Base-by-base conservation (phyloP, 1,140 invertebrate species). In the Tetraneura akinire region DNA sequence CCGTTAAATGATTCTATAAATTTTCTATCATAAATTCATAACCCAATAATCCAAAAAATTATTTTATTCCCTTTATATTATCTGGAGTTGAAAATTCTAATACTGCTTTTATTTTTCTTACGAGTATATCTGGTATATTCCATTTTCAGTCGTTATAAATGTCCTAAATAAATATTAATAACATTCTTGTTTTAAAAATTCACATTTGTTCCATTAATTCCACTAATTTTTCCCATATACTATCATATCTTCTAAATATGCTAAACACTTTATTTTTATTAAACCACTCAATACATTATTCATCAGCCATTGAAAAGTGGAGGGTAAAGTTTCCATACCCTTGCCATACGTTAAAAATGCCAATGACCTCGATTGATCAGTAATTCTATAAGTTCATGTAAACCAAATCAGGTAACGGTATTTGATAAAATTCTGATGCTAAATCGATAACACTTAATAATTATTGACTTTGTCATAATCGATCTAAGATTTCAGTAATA, bases 401-500 rank as follows among this genome's bases (percentile, higher is more conserved):
- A 60, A 3, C 78, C 78, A 16, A 68, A n/a, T 81, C 57, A 6
- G 85, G 83, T 3, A 90, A 83, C 9, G 83, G 81, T 8, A 89
- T 83, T 81, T 90, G 88, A 82, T 86, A 86, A 82, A 87, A 89
- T 6, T 88, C 88, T 37, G 83, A 85, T 0, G 83, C 82, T 23
- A 88, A 76, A 84, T 90, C 88, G 4, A 90, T 71, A 0, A 86
- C 84, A 9, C 85, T 85, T 80, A n/a, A n/a, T n/a, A n/a, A n/a
- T n/a, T n/a, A 84, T 26, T 81, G 81, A 10, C 83, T 81, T 10
- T 83, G 84, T 0, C 83, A 83, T 64, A 88, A 62, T 42, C 82
- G 82, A 81, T 87, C 85, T 86, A 84, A 9, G 87, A 4, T 37
- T 37, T 37, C 32, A 8, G 32, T 37, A 4, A 37, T 37, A 37